Conservation (phyloP, 2,113 vertebrate genomes). For the Onychostruthus taczanowskii region DNA sequence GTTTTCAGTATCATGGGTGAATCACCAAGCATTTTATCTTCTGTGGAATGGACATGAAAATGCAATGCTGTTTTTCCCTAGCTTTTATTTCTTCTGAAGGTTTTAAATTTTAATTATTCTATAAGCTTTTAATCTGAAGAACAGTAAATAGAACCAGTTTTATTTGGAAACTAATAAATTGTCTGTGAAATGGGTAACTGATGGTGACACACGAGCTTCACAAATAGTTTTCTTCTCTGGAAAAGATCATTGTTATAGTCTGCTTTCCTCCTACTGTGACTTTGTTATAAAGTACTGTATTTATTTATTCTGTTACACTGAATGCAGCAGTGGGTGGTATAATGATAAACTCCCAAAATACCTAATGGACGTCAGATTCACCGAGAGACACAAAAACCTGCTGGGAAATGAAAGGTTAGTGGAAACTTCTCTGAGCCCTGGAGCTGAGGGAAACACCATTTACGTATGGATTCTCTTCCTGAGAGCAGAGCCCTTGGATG, state of each 20-base stretch:
- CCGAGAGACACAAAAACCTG: background rate
- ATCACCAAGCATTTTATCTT: background rate
- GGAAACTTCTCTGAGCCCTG: background rate
- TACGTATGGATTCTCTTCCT: background rate
- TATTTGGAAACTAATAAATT: background rate
- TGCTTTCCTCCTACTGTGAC: background rate
- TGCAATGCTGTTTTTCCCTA: background rate
- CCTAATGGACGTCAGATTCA: background rate
- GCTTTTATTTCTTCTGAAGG: background rate
- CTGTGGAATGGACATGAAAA: background rate
- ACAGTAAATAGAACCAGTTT: background rate
- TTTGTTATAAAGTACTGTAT: background rate
- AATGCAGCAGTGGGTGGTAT: background rate
- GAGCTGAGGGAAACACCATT: background rate
- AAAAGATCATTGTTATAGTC: background rate
- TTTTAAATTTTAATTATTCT: background rate
- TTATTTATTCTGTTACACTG: background rate
- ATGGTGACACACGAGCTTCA: background rate
- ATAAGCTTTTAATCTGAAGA: background rate
- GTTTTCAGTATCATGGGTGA: background rate
- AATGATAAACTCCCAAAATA: background rate
- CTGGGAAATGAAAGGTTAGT: background rate
- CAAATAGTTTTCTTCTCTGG: background rate
- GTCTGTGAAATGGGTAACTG: background rate
- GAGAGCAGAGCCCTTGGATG: background rate